phyloP scores from a whole-genome alignment of 2,113 vertebrate species.

The Centrocercus urophasianus region DNA sequence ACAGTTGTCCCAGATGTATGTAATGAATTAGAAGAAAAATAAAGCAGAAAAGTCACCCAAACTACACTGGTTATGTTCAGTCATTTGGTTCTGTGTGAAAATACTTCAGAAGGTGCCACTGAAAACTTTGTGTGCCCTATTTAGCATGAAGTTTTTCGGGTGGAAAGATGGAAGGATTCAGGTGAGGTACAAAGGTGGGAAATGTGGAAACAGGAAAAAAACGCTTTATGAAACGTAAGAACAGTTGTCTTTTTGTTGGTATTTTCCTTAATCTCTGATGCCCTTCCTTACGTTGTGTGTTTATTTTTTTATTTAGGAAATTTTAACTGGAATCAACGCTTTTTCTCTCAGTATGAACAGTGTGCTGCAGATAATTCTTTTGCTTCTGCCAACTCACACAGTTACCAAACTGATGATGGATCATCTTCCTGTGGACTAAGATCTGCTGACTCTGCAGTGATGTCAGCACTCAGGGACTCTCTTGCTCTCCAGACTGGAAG shows the following conservation, averaged over 20 bases:
- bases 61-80: background rate
- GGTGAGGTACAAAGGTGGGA: too few species aligned
- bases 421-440: background rate
- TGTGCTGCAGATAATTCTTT: background rate
- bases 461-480: background rate
- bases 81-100: too few species aligned
- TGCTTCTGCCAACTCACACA: background rate
- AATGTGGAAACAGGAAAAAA: background rate
- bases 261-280: background rate
- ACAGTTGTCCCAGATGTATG: background rate
- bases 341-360: slow-evolving; percentile 3
- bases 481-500: background rate
- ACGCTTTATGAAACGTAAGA: too few species aligned
- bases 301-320: background rate
- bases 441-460: background rate
- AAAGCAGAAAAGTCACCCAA: background rate
- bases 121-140: background rate
- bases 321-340: slow-evolving; percentile 4
- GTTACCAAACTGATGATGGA: background rate
- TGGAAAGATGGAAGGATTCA: background rate
- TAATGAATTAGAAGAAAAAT: background rate
- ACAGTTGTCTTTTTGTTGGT: too few species aligned
- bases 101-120: too few species aligned
- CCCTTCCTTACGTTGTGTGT: background rate
- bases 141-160: background rate